Conservation (phyloP, 2,888 invertebrate genomes). For the Perizoma affinitatum region DNA sequence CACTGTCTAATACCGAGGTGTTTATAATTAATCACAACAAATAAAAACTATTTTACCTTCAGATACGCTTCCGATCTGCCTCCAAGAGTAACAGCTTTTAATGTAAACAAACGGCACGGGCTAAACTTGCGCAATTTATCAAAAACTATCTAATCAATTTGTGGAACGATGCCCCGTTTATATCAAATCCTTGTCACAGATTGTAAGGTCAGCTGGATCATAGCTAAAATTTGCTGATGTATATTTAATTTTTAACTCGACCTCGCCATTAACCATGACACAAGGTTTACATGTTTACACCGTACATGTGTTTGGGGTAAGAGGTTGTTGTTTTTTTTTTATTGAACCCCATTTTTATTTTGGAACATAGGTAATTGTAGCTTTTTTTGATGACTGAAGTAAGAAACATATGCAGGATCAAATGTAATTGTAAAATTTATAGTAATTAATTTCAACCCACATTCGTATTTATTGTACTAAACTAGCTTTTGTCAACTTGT, state of each 20-base stretch:
- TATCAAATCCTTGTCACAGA: constrained; percentile 63
- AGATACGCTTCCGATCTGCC: constrained; percentile 13
- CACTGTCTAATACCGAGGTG: too few relatives aligned
- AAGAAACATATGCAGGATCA: too few relatives aligned
- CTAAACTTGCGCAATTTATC: constrained; percentile 68
- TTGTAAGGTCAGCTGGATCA: constrained; percentile 13
- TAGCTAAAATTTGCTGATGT: neutral
- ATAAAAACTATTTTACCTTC: constrained; percentile 10
- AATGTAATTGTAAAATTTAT: too few relatives aligned
- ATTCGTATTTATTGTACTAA: neutral
- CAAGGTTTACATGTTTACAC: too few relatives aligned
- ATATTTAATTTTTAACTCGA: too few relatives aligned
- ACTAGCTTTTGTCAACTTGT: constrained; percentile 18
- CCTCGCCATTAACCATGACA: too few relatives aligned
- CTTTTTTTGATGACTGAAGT: too few relatives aligned
- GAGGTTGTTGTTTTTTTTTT: too few relatives aligned
- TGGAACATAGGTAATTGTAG: too few relatives aligned
- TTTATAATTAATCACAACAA: too few relatives aligned
- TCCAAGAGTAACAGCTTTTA: constrained; percentile 38
- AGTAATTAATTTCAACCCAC: neutral
- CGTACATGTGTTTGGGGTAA: too few relatives aligned
- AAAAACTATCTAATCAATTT: constrained; percentile 81
- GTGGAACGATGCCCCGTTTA: constrained; percentile 71
- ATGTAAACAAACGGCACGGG: constrained; percentile 47
- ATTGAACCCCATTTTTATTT: too few relatives aligned